Conservation (phyloP, 1,140 invertebrate species). For the Drosophila rhopaloa region DNA sequence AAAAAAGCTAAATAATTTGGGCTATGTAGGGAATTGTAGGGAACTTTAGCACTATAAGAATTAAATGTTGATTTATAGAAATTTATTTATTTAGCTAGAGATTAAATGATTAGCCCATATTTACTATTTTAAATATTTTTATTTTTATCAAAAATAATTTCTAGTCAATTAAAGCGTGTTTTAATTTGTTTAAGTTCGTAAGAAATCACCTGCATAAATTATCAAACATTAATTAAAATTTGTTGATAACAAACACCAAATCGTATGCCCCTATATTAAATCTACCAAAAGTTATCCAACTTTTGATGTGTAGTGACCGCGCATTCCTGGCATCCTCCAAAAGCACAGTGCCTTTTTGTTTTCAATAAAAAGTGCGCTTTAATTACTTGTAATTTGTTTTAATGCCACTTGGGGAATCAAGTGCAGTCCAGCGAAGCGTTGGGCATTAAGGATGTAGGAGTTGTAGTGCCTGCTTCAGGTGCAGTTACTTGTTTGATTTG, state of each 20-base stretch:
- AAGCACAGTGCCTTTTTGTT: constrained; percentile 22
- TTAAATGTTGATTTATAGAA: no score
- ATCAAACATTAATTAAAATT: neutral
- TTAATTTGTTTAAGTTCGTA: no score
- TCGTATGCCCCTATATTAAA: no score
- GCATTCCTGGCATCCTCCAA: neutral
- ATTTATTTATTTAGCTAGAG: no score
- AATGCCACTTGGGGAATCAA: constrained; percentile 74
- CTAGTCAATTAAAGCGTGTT: no score
- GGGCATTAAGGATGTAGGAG: constrained; percentile 16
- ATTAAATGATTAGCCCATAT: neutral
- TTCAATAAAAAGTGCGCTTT: constrained; percentile 68
- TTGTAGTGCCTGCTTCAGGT: constrained; percentile 20
- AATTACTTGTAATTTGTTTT: constrained; percentile 83
- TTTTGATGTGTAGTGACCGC: neutral
- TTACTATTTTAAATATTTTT: neutral
- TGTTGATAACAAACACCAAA: neutral
- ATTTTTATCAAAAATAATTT: neutral
- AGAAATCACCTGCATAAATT: no score
- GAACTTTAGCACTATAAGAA: neutral
- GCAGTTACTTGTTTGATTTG: constrained; percentile 71
- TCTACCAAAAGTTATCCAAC: neutral
- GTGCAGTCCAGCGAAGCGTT: constrained; percentile 15
- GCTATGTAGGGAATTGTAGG: no score
- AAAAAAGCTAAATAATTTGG: neutral